Evolutionary conservation across 2,888 invertebrate species (phyloP), one percentile per base, ranked within the genome.

Genomic region (Cancer borealis): DNA sequence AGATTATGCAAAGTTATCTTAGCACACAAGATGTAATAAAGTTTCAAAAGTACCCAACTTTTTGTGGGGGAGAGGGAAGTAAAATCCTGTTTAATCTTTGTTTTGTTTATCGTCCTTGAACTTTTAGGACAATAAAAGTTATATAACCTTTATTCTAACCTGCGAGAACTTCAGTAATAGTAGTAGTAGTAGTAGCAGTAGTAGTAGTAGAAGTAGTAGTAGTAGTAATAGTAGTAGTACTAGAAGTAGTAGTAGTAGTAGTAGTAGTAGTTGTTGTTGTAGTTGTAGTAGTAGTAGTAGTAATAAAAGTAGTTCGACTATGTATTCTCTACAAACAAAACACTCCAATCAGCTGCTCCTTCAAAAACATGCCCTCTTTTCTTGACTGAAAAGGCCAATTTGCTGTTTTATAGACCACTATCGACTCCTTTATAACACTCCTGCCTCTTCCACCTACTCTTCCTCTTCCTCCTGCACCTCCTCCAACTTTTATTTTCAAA

Each of bases 171-270:
- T 26, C 12, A 90, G 54, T 90, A 54, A 26, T 54, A 90, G 54
- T 90, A 90, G 90, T 30, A 90, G 90, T 90, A 90, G 60, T 54
- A 90, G 90, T 54, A 90, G 90, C 26, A 90, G 90, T 54, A 26
- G 54, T 30, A 54, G 60, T 30, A 90, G 90, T 54, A 90, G 90
- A 6, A 90, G 90, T 54, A 54, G 90, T 54, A 90, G 90, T 30
- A 90, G 54, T 54, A 90, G 54, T 54, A 90, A 60, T 54, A 90
- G 90, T 90, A 90, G 90, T 54, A 49, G 90, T 90, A 49, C 54
- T 54, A 54, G 90, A 54, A 90, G 90, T 54, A 90, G 90, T 90
- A 54, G 90, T 54, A 90, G 90, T 54, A 90, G 90, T 90, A 90
- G 90, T 54, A 90, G 90, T 90, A 90, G 90, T 54, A 54, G 90